Conservation (phyloP, 2,888 invertebrate genomes). For the Mechanitis mazaeus region DNA sequence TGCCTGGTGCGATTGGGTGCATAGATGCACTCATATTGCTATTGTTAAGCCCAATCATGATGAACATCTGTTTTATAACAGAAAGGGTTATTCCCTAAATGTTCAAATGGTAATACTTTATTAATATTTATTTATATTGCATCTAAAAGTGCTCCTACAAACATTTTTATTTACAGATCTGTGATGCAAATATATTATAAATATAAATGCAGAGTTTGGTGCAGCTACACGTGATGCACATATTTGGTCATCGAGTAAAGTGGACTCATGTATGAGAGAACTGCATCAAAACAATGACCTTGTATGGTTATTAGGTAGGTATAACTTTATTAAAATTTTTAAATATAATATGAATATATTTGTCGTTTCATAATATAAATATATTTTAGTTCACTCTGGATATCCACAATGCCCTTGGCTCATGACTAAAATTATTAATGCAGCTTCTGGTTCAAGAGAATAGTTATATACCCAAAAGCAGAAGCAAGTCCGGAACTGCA, state of each 20-base stretch:
- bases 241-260: constrained; percentile 26
- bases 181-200: background rate
- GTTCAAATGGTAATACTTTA: constrained; percentile 27
- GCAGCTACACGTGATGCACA: constrained; percentile 28
- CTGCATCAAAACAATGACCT: constrained; percentile 27
- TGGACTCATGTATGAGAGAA: constrained; percentile 20
- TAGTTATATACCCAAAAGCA: background rate
- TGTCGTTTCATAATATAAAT: background rate
- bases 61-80: constrained; percentile 31
- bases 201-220: constrained; percentile 5
- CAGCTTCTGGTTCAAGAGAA: constrained; percentile 6
- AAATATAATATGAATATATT: background rate
- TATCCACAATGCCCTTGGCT: constrained; percentile 13
- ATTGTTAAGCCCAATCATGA: constrained; percentile 26
- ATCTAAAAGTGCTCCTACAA: background rate
- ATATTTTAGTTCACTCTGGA: constrained; percentile 13
- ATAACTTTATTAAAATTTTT: no score
- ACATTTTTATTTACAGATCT: background rate
- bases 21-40: constrained; percentile 32
- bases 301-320: constrained; percentile 27
- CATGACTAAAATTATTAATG: constrained; percentile 15
- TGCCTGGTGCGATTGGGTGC: constrained; percentile 28
- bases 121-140: background rate
- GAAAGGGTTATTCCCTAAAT: constrained; percentile 1
- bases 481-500: background rate